A percentile compares a stretch with the other conserved stretches of the same genome.
Conservation (phyloP, 1,140 invertebrate genomes). For the Macrosteles quadrilineatus region DNA sequence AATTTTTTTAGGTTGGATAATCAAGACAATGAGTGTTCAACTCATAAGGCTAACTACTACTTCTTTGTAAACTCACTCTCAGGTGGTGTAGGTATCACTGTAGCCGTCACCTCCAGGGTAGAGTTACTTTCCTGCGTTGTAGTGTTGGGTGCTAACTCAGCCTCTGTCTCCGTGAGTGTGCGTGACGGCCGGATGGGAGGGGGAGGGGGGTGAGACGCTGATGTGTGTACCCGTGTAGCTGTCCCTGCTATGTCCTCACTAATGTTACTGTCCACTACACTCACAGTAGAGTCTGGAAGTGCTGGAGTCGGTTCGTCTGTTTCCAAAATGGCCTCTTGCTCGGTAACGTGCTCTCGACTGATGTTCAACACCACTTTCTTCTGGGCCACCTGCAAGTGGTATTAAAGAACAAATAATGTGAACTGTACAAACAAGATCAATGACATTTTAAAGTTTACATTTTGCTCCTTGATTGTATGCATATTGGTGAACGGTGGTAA, state of each 20-base stretch:
- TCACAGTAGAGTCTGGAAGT: neutral
- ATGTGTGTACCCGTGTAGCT: neutral
- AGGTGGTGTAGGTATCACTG: too few species aligned
- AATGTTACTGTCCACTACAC: neutral
- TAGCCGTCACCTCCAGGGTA: too few species aligned
- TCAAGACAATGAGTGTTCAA: too few species aligned
- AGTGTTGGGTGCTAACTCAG: neutral
- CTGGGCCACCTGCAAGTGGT: slow-evolving; percentile 12
- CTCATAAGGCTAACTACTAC: too few species aligned
- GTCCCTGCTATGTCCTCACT: neutral
- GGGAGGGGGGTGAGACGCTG: neutral
- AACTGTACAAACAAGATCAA: too few species aligned
- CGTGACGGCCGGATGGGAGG: neutral
- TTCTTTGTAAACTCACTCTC: too few species aligned
- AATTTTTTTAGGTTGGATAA: too few species aligned
- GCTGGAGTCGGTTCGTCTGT: neutral
- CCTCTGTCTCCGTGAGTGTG: neutral
- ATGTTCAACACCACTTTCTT: slow-evolving; percentile 66
- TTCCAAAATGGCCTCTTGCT: too few species aligned
- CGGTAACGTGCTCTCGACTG: slow-evolving; percentile 17
- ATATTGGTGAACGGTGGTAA: too few species aligned
- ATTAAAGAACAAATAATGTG: too few species aligned
- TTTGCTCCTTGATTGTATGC: too few species aligned
- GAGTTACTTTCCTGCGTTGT: slow-evolving; percentile 14
- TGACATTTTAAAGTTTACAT: too few species aligned